Conservation (phyloP, 2,113 vertebrate genomes). For the Poeciliopsis retropinna region DNA sequence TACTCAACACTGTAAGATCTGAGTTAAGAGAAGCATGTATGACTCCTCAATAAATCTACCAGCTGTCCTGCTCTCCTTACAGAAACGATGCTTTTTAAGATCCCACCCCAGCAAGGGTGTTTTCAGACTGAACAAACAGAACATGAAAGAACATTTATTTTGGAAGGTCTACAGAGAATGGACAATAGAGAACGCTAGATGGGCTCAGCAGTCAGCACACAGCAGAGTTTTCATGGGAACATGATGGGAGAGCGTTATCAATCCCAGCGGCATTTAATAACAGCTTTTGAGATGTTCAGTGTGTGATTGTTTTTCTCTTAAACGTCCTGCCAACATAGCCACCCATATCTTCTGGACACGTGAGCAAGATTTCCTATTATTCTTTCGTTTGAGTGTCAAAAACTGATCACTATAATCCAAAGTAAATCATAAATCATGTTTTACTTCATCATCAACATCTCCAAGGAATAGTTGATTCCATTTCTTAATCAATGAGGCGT, state of each 20-base stretch:
- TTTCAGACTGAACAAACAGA: conserved; percentile 34
- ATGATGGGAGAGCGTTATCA: neutral
- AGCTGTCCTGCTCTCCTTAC: neutral
- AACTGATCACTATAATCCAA: neutral
- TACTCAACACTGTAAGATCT: neutral
- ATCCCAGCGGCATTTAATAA: neutral
- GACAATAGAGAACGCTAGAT: conserved; percentile 1
- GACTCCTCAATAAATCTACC: neutral
- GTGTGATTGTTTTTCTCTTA: neutral
- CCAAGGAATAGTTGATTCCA: too few species aligned
- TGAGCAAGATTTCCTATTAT: neutral
- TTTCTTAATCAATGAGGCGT: too few species aligned
- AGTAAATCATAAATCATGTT: neutral
- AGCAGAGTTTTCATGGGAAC: neutral
- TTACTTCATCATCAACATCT: too few species aligned
- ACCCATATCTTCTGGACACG: neutral
- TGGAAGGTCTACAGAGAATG: conserved; percentile 52
- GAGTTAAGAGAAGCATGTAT: neutral
- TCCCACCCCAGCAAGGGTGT: neutral
- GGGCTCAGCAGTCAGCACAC: neutral
- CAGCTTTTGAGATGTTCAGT: neutral
- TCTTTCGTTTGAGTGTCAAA: neutral
- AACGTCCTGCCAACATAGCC: neutral
- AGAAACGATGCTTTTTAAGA: neutral
- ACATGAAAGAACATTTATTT: conserved; percentile 33